Evolutionary conservation across 2,888 invertebrate genomes (phyloP), one percentile per base, ranked within the genome.

Genomic region (Norana najaformis): DNA sequence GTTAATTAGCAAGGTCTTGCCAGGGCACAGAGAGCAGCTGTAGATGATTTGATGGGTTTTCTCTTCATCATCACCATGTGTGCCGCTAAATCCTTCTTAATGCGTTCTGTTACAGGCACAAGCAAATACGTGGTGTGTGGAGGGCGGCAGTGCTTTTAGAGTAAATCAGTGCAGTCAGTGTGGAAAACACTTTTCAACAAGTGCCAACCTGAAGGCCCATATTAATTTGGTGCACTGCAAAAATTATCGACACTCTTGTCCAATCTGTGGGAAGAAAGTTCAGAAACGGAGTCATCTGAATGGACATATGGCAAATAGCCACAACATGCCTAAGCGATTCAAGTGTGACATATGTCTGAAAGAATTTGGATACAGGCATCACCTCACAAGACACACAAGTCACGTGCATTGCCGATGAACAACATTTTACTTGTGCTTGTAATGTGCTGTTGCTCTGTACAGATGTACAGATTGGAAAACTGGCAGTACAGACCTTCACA

Each of bases 291-390:
- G 36, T 18, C 36, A 85, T 23, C 85, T 85, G 1, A 37, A 85
- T 5, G 85, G 85, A 36, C 85, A 85, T 16, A 85, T 85, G 85
- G 35, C 85, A 16, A 85, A 35, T 85, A 36, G 85, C 36, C 85
- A 85, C 37, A 85, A 85, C 85, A 85, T 85, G 85, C 85, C 85
- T 35, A 85, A 85, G 37, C 35, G 37, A 37, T 85, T 36, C 85
- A 85, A 85, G 37, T 85, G 85, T 23, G 36, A 36, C 36, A 35
- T 36, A 37, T 85, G 85, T 23, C 35, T 36, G 35, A 85, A 85
- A 23, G 85, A 85, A 35, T 85, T 36, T 37, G 85, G 36, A 23
- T 85, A 85, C 37, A 85, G 85, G 85, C 36, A 85, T 85, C 35
- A 37, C 20, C 37, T 85, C 36, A 85, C 35, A 4, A 85, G 37